Conservation (phyloP, 2,113 vertebrate species). For the Scopus umbretta region DNA sequence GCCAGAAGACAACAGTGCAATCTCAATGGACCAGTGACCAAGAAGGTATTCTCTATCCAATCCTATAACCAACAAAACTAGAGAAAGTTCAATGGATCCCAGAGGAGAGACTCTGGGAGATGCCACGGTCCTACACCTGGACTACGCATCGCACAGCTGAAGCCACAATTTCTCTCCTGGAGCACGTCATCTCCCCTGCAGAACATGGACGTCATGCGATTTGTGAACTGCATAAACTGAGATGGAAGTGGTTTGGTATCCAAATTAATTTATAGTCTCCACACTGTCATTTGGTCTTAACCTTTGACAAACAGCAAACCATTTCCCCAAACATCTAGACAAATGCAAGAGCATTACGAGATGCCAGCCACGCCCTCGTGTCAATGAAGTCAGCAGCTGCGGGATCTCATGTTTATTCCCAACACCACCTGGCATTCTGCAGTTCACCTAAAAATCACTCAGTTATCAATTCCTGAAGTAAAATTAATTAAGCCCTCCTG, state of each 20-base stretch:
- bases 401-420: constrained; percentile 33
- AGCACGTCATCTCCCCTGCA: background rate
- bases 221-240: background rate
- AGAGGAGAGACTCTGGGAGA: background rate
- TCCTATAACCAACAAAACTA: background rate
- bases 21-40: background rate
- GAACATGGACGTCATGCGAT: fast-evolving
- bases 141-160: background rate
- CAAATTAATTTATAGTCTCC: background rate
- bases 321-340: background rate
- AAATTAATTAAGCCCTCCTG: constrained; percentile 60
- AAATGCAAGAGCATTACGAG: background rate
- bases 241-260: background rate
- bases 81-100: background rate
- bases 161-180: background rate
- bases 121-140: background rate
- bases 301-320: background rate
- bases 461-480: constrained; percentile 29
- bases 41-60: background rate
- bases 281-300: background rate
- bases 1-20: background rate
- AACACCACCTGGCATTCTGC: constrained; percentile 39
- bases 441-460: constrained; percentile 51
- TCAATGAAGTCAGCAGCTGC: constrained; percentile 30
- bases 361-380: background rate